These are phyloP conservation scores for Anomalospiza imberbis DNA, from an alignment of 2,797 vertebrate species.

Conservation along the genomic window DNA sequence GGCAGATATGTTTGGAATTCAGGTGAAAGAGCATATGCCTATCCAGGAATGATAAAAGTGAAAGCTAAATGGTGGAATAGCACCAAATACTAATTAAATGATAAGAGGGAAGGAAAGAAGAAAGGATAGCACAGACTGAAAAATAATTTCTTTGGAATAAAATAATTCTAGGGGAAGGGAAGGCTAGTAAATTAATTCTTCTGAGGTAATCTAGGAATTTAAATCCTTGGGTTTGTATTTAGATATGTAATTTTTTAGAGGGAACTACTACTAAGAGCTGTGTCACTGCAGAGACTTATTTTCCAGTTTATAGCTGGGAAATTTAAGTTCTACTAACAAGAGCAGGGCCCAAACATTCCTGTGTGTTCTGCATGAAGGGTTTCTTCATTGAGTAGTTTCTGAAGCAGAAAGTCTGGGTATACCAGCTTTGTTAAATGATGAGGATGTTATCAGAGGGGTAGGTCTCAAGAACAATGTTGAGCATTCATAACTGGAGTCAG, in stretches of 20 bases:
- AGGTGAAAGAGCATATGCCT: not conserved
- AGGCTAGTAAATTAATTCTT: not conserved
- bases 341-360: not conserved
- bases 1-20: not conserved
- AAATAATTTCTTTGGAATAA: constrained; percentile 23
- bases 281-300: not conserved
- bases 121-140: not conserved
- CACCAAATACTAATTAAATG: constrained; percentile 44
- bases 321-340: not conserved
- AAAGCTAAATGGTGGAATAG: not conserved
- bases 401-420: not conserved
- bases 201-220: not conserved
- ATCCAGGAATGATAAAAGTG: not conserved
- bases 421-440: not conserved
- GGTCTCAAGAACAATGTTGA: not conserved
- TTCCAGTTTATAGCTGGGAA: not conserved
- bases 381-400: not conserved
- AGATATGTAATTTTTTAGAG: not conserved
- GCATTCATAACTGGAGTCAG: not conserved
- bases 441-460: not conserved
- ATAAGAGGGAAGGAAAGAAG: constrained; percentile 23
- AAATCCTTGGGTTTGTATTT: constrained; percentile 6
- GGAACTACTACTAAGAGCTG: not conserved
- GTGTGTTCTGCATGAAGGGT: not conserved
- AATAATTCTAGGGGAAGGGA: constrained; percentile 20